Evolutionary conservation across 2,888 invertebrate species (phyloP), one percentile per base, ranked within the genome.

Genomic region (Eupsilia transversa): DNA sequence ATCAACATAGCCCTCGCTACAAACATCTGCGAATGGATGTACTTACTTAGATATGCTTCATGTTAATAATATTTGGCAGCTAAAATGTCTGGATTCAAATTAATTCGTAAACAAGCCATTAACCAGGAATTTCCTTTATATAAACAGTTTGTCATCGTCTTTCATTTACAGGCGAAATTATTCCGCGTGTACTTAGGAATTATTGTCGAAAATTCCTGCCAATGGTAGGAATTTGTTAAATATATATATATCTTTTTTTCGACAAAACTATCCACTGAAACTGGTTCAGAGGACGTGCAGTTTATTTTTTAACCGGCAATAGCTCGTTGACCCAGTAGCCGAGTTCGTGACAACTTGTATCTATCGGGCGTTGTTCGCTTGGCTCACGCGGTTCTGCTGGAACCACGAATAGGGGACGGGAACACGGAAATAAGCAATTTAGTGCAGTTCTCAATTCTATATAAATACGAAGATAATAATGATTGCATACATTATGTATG

Each of bases 261-360:
- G 10, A 71, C 61, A 35, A 64, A 87, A 83, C 80, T 81, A 80
- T 83, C 80, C 30, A 72, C 57, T 79, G 35, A 57, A 72, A 70
- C 54, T 81, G 54, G 65, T 80, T 69, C 68, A 74, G 72, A 72
- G 73, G 78, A 82, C 69, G 57, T 75, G 70, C 65, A 67, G 77
- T 79, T 69, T 74, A 84, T 87, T 84, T 86, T 88, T 89, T 87
- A 86, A 85, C 86, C 85, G 85, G 86, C 87, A 89, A 90, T 91
- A 89, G 87, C 90, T 92, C 87, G 89, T 94, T 94, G 95, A 95
- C 95, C 95, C 90, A 95, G 91, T 94, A 89, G 91, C 94, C 93
- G 93, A 91, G 92, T 95, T 95, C 92, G 92, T 93, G 94, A 93
- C 93, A 92, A 91, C 86, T 92, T 89, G 85, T 90, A 84, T 91